Evolutionary conservation across 2,888 invertebrate species (phyloP), one percentile per base, ranked within the genome.

Genomic region (Scaptomyza tumidula): DNA sequence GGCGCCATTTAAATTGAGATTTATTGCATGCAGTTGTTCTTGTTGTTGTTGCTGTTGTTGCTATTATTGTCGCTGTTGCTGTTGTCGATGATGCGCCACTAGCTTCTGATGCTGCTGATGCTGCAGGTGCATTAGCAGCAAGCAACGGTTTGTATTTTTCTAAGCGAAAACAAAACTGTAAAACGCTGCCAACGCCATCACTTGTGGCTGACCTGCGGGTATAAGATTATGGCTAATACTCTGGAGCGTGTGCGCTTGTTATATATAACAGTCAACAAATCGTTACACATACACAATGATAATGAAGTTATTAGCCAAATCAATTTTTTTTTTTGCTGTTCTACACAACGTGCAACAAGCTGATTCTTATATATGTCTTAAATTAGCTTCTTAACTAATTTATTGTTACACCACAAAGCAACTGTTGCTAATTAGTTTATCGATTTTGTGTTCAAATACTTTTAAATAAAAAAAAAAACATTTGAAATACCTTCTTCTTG

Each of bases 1-100:
- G 91, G 90, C 90, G 90, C 90, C 90, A 90, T 89, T 90, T 89
- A 86, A 90, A 90, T 90, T 88, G 86, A 91, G 90, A 90, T 91
- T 90, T 90, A 91, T 90, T 89, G 86, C 86, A 72, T 68, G 80
- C 86, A 82, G 75, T 66, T 76, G 74, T 70, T 80, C 73, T 61
- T 80, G 71, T 76, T 73, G 74, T 6, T 58, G 68, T 62, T 78
- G 75, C 75, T 73, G 74, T 6, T 58, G 68, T 62, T 78, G 75
- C 75, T 19, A 19, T 1, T 19, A 19, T 61, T 80, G 71, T 76
- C 72, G 74, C 4, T 58, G 67, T 62, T 78, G 75, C 75, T 39
- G 41, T 16, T 78, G 72, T 46, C 71, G 55, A 62, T 66, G 85
- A 60, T 77, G 75, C 76, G 62, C 66, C 69, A 56, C 56, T 75